Conservation (phyloP, 2,888 invertebrate genomes). For the Tetranychus truncatus region DNA sequence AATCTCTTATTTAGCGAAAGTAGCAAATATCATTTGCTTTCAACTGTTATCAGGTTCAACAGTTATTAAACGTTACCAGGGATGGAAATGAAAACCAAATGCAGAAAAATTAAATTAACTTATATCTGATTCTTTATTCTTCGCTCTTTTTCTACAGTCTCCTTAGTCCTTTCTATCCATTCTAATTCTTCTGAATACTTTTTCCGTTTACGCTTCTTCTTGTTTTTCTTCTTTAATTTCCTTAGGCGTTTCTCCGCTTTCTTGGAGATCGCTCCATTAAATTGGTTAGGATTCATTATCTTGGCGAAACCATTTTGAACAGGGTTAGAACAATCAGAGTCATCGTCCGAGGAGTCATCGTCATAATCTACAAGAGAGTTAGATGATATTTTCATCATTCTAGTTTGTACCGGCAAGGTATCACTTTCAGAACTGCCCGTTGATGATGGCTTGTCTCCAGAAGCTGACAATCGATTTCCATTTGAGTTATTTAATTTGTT, state of each 20-base stretch:
- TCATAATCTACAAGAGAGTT: constrained; percentile 4
- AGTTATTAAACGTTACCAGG: too few relatives aligned
- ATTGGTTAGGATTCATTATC: not conserved
- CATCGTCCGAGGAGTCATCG: constrained; percentile 8
- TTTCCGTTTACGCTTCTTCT: constrained; percentile 22
- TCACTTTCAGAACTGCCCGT: not conserved
- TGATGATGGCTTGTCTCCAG: not conserved
- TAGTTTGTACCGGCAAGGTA: not conserved
- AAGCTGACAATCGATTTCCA: not conserved
- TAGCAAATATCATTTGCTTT: too few relatives aligned
- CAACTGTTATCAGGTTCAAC: too few relatives aligned
- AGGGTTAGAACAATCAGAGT: not conserved
- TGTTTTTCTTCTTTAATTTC: constrained; percentile 16
- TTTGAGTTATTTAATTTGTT: not conserved
- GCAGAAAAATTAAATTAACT: not conserved
- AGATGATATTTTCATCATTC: not conserved
- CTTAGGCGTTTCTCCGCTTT: constrained; percentile 15
- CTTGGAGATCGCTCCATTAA: not conserved
- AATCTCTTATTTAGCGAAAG: too few relatives aligned
- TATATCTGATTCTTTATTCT: not conserved
- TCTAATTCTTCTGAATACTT: constrained; percentile 28
- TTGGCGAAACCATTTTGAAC: not conserved
- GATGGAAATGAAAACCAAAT: not conserved
- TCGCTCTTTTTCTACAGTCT: constrained; percentile 28
- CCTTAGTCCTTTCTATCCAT: constrained; percentile 34